Conservation (phyloP, 2,888 invertebrate genomes). For the Halictus quadricinctus region DNA sequence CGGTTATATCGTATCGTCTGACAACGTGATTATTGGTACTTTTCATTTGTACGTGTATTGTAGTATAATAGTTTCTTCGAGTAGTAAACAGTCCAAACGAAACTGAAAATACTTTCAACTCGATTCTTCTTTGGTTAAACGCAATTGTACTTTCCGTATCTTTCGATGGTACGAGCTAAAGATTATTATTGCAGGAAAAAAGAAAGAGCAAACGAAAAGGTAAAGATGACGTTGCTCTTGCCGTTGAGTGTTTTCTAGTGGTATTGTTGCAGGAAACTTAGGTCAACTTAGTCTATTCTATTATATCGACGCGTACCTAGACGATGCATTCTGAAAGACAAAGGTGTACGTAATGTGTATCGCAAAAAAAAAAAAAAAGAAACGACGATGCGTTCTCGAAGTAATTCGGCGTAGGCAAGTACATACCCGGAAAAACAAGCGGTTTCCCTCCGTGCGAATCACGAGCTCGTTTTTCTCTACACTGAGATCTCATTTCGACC, state of each 20-base stretch:
- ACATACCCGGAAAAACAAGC: conserved; percentile 3
- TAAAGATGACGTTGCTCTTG: conserved; percentile 1
- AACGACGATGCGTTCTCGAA: conserved; percentile 45
- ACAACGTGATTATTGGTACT: background rate
- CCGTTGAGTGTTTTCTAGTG: background rate
- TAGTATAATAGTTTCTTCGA: conserved; percentile 20
- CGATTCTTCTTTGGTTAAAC: conserved; percentile 65
- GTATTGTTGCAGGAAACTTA: conserved; percentile 21
- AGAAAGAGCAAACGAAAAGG: background rate
- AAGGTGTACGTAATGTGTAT: conserved; percentile 27
- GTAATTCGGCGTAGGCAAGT: conserved; percentile 43
- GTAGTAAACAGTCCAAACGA: conserved; percentile 10
- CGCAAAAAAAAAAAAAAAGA: conserved; percentile 1
- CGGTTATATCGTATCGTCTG: background rate
- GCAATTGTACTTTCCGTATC: conserved; percentile 55
- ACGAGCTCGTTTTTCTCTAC: conserved; percentile 45
- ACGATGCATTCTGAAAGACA: conserved; percentile 59
- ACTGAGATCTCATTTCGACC: conserved; percentile 35
- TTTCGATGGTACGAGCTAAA: conserved; percentile 31
- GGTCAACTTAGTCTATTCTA: conserved; percentile 37
- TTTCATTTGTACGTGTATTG: background rate
- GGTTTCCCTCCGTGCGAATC: conserved; percentile 5
- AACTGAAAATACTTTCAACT: conserved; percentile 29
- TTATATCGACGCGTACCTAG: conserved; percentile 31
- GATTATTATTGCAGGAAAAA: background rate